Evolutionary conservation across 1,140 invertebrate genomes (phyloP), one percentile per base, ranked within the genome.

Genomic region (Phymorhynchus buccinoides): DNA sequence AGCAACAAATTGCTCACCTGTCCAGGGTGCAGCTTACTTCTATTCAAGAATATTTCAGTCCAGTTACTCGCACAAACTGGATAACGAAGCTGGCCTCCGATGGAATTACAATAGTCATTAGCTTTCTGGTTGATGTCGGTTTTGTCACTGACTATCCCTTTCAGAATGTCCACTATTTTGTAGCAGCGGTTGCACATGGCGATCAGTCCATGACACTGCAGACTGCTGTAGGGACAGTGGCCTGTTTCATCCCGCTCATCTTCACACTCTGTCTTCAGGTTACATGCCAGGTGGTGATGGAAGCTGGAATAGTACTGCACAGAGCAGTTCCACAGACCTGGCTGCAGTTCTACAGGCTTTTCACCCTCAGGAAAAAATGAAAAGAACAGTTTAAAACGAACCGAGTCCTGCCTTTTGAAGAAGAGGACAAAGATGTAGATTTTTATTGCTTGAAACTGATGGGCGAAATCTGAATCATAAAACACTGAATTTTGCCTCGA

Each of bases 201-300:
- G 1, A 71, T 32, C 35, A 35, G 3, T 18, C 68, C 68, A 4
- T 71, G 3, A 18, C 68, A 71, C 9, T 32, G 30, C 7, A 22
- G 30, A 37, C 68, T 71, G 68, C 68, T 71, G 68, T 16, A 71
- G 35, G 68, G 68, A 35, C 68, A 71, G 30, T 71, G 68, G 7
- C 35, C 30, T 3, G 16, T 71, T 37, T 71, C 68, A 37, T 71
- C 68, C 30, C 68, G 68, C 35, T 32, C 68, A 37, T 71, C 68
- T 37, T 71, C 30, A 71, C 68, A 71, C 68, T 71, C 68, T 71
- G 68, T 71, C 35, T 37, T 32, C 68, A 71, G 68, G 35, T 71
- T 71, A 37, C 68, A 71, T 4, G 32, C 30, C 68, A 71, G 16
- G 68, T 71, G 68, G 30, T 35, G 68, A 6, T 37, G 68, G 35